A percentile compares a stretch with the other conserved stretches of the same genome.
Evolutionary conservation across 2,113 vertebrate genomes (phyloP).

Genomic region (Callionymus lyra): DNA sequence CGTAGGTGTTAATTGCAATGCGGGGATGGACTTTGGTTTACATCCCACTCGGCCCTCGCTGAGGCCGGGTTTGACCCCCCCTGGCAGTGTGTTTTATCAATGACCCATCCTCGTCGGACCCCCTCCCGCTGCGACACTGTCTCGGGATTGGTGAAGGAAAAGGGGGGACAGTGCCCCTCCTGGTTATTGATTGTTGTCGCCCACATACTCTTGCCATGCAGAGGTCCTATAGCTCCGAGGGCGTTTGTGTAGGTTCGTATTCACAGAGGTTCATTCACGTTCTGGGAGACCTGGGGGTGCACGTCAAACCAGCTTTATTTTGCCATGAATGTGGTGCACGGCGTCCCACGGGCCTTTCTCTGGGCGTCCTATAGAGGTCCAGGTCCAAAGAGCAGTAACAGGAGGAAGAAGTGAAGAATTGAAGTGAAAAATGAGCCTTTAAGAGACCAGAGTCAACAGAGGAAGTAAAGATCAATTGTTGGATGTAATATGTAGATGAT

Average conservation of each 20-base stretch:
- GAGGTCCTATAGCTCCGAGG: constrained; percentile 48
- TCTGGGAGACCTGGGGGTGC: constrained; percentile 66
- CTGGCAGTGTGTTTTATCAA: constrained; percentile 35
- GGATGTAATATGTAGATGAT: constrained; percentile 29
- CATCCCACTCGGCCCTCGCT: constrained; percentile 42
- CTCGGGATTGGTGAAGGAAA: constrained; percentile 37
- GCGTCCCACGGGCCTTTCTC: constrained; percentile 49
- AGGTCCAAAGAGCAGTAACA: constrained; percentile 31
- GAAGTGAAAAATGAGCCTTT: constrained; percentile 56
- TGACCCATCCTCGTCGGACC: constrained; percentile 46
- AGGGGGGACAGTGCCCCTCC: constrained; percentile 29
- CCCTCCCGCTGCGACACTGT: constrained; percentile 30
- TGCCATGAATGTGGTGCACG: constrained; percentile 43
- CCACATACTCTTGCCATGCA: constrained; percentile 49
- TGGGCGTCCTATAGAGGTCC: constrained; percentile 44
- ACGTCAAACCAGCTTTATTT: constrained; percentile 48
- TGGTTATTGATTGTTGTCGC: constrained; percentile 58
- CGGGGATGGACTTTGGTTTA: constrained; percentile 41
- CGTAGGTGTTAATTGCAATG: constrained; percentile 66
- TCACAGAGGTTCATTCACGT: constrained; percentile 66
- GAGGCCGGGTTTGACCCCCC: constrained; percentile 30
- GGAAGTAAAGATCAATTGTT: constrained; percentile 12
- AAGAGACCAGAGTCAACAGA: constrained; percentile 18
- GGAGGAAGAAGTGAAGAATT: constrained; percentile 31
- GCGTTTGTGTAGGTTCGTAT: constrained; percentile 65